Evolutionary conservation across 2,113 vertebrate species (phyloP), one percentile per base, ranked within the genome.

Genomic region (Polypterus senegalus): DNA sequence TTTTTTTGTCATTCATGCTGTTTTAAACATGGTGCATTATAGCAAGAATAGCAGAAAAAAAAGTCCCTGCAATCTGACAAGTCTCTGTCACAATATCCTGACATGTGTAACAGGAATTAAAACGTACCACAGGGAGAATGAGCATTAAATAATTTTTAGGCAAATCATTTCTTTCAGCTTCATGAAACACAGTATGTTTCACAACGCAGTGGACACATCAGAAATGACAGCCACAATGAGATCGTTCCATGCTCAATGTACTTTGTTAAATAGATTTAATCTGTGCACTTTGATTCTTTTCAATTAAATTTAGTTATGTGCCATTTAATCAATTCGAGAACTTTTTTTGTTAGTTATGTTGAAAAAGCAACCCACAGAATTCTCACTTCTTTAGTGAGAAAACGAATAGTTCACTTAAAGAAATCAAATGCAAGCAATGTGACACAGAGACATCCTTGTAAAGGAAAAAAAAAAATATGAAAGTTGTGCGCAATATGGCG

Each of bases 31-130:
- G 9, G 49, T 7, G 9, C 9, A 51, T 51, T 6, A 51, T 51
- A 51, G 49, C 49, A 51, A 81, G 70, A 77, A 78, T 77, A 77
- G 77, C 73, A 52, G 77, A 80, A 79, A 77, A 27, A 81, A 78
- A 74, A 72, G 62, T 80, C 74, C 72, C 82, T 77, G 79, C 75
- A 77, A 77, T 73, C 70, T 83, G 85, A 84, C 77, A 76, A 71
- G 66, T 76, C 54, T 63, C 70, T 76, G 79, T 80, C 82, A 81
- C 70, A 81, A 81, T 77, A 83, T 77, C 74, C 81, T 79, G 81
- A 82, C 76, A 76, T 56, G 63, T 76, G 72, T 74, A 81, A 76
- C 45, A 0, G 70, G 74, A 78, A 82, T 81, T 77, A 83, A 81
- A 72, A 76, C 65, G 51, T 72, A 76, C 70, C 66, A 61, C 70